phyloP scores from a whole-genome alignment of 2,888 invertebrate species.

The Patella caerulea region DNA sequence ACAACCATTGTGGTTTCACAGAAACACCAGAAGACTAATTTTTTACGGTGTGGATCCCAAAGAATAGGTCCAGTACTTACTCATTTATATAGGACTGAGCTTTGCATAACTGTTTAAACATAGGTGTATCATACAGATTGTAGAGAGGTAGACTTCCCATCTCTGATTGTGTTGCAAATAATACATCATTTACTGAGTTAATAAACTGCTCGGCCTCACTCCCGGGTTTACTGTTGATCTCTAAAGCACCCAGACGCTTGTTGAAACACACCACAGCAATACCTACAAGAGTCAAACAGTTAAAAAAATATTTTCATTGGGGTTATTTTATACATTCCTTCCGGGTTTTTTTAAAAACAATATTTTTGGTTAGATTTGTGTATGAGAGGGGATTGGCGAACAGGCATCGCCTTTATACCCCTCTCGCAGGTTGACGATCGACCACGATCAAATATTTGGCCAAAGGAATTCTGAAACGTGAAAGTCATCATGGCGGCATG shows the following conservation, averaged over 20 bases:
- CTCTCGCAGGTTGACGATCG: too few species aligned
- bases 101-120: constrained; percentile 46
- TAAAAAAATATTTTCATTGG: too few species aligned
- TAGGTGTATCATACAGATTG: constrained; percentile 49
- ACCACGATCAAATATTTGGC: too few species aligned
- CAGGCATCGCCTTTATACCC: too few species aligned
- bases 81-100: constrained; percentile 40
- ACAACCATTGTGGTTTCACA: too few species aligned
- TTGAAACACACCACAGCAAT: constrained; percentile 67
- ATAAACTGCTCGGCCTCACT: constrained; percentile 58
- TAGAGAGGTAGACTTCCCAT: constrained; percentile 63
- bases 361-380: too few species aligned
- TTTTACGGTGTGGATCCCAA: neutral
- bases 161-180: constrained; percentile 64
- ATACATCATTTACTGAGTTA: constrained; percentile 57
- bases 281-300: constrained; percentile 46
- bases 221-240: constrained; percentile 33
- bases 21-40: too few species aligned
- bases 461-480: too few species aligned
- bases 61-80: constrained; percentile 28
- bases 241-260: constrained; percentile 64
- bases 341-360: too few species aligned
- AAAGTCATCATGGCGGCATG: too few species aligned
- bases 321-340: too few species aligned
- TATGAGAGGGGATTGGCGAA: too few species aligned